Conservation (phyloP, 2,888 invertebrate genomes). For the Cataglyphis livida region DNA sequence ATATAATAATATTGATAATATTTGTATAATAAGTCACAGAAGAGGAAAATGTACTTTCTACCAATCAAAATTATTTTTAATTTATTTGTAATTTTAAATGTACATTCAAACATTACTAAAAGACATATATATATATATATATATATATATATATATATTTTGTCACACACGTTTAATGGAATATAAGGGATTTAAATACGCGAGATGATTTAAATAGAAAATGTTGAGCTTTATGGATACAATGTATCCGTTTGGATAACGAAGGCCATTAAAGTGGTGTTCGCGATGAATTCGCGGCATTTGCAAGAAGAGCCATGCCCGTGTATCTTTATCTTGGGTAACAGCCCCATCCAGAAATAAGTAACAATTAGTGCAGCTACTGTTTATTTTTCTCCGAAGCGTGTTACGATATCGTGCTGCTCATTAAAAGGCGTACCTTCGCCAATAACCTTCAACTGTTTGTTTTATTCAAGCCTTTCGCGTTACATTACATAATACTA, state of each 20-base stretch:
- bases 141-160: conserved; percentile 3
- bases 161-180: conserved; percentile 20
- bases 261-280: conserved; percentile 26
- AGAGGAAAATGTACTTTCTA: neutral
- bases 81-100: conserved; percentile 9
- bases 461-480: conserved; percentile 16
- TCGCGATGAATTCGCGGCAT: conserved; percentile 42
- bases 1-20: conserved; percentile 21
- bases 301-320: conserved; percentile 24
- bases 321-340: conserved; percentile 47
- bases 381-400: conserved; percentile 36
- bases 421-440: conserved; percentile 25
- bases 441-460: conserved; percentile 13
- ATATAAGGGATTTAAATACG: conserved; percentile 31
- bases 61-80: neutral
- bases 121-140: neutral
- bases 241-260: conserved; percentile 29
- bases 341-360: conserved; percentile 59
- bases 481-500: neutral
- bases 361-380: conserved; percentile 64
- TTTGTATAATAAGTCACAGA: neutral
- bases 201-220: conserved; percentile 34
- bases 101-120: neutral
- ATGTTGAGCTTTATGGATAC: neutral
- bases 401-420: conserved; percentile 13